phyloP scores from a whole-genome alignment of 2,113 vertebrate species.

The Hippotragus niger region DNA sequence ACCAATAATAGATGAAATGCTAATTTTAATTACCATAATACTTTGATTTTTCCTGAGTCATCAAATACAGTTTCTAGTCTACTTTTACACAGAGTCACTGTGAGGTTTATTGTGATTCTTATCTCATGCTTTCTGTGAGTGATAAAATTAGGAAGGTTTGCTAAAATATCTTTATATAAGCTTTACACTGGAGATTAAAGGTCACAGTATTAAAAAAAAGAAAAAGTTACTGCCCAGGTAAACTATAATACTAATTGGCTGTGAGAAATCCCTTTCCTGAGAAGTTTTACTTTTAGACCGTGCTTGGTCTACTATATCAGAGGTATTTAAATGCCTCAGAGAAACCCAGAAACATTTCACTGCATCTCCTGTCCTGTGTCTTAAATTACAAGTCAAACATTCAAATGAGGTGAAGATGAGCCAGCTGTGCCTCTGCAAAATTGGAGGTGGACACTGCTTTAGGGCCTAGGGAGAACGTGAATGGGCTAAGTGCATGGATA shows the following conservation, averaged over 20 bases:
- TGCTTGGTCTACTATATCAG: not conserved
- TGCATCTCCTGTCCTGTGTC: not conserved
- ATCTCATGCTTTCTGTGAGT: not conserved
- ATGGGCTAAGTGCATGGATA: not conserved
- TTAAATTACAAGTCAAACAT: not conserved
- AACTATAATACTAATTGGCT: not conserved
- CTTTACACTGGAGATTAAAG: not conserved
- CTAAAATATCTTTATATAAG: not conserved
- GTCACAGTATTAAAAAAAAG: not conserved
- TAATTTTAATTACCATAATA: not conserved
- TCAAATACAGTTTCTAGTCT: not conserved
- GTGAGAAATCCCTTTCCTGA: not conserved
- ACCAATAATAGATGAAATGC: not conserved
- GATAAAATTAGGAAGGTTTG: not conserved
- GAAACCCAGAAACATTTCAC: not conserved
- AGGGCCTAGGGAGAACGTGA: not conserved
- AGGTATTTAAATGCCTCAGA: not conserved
- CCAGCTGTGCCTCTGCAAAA: fast-evolving
- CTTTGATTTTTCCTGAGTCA: not conserved
- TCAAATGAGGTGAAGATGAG: not conserved
- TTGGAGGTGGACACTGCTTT: not conserved
- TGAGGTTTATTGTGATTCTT: not conserved
- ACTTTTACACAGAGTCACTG: not conserved
- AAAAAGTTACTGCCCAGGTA: not conserved
- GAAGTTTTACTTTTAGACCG: not conserved